Base-by-base conservation (phyloP, 2,888 invertebrate species). In the Sylvicola fuscatus region DNA sequence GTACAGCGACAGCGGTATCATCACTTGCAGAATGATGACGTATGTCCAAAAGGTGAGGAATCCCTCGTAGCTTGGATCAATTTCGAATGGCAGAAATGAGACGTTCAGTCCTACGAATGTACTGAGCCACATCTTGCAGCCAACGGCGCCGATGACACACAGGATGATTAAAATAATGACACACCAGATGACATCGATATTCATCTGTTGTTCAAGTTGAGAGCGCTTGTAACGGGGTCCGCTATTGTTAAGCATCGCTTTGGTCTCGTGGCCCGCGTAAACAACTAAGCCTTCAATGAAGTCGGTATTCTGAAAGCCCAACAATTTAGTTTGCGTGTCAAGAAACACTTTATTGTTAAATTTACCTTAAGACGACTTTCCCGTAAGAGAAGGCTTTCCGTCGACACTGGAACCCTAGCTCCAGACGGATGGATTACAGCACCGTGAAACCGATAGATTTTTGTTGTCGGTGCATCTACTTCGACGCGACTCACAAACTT, bases 181-280 rank as follows among this genome's bases (percentile, higher is more conserved):
- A 65, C 93, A 95, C 89, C 90, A 93, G 50, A 93, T 75, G 39
- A 95, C 84, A 61, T 93, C 92, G 46, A 80, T 73, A 61, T 97
- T 97, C 80, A 97, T 92, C 58, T 81, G 77, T 43, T 77, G 72
- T 59, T 97, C 95, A 46, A 97, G 64, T 42, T 78, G 76, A 37
- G 92, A 92, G 46, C 90, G 72, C 61, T 92, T 95, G 61, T 82
- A 87, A 44, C 92, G 70, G 39, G 92, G 92, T 31, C 92, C 89
- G 44, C 89, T 86, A 58, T 93, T 95, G 60, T 95, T 97, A 41
- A 95, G 68, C 87, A 95, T 87, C 13, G 93, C 87, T 62, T 97
- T 97, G 12, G 93, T 93, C 64, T 97, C 95, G 57, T 89, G 89
- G 39, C 95, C 86, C 43, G 89, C 90, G 65, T 97, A 97, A 36